phyloP scores from a whole-genome alignment of 2,888 invertebrate species.

The Drosophila affinis region DNA sequence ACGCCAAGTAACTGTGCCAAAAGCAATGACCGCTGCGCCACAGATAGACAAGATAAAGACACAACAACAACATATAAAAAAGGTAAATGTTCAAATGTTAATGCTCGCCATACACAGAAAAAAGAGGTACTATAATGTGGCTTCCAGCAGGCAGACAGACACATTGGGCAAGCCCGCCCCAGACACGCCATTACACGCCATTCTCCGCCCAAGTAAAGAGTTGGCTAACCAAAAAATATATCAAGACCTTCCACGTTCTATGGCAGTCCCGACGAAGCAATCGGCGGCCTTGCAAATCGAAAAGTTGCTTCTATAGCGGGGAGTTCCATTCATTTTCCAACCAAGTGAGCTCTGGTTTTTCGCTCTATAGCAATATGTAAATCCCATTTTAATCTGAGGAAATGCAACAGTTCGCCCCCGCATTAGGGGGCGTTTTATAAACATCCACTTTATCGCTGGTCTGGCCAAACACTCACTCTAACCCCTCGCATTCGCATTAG shows the following conservation, averaged over 20 bases:
- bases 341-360: background rate
- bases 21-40: conserved; percentile 47
- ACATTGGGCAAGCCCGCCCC: background rate
- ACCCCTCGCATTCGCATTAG: background rate
- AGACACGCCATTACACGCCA: background rate
- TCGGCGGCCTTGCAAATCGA: background rate
- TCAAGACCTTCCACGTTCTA: background rate
- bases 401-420: conserved; percentile 56
- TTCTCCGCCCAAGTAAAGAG: background rate
- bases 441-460: conserved; percentile 13
- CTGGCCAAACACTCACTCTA: conserved; percentile 17
- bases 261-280: background rate
- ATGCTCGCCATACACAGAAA: background rate
- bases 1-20: conserved; percentile 62
- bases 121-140: background rate
- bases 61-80: conserved; percentile 9
- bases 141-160: background rate
- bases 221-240: background rate
- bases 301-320: background rate
- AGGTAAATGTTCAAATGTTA: conserved; percentile 1
- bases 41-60: conserved; percentile 53
- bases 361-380: background rate
- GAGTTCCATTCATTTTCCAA: background rate
- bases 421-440: conserved; percentile 51
- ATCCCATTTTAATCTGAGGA: conserved; percentile 1